Evolutionary conservation across 2,113 vertebrate species (phyloP), one percentile per base, ranked within the genome.

Genomic region (Zosterops japonicus): DNA sequence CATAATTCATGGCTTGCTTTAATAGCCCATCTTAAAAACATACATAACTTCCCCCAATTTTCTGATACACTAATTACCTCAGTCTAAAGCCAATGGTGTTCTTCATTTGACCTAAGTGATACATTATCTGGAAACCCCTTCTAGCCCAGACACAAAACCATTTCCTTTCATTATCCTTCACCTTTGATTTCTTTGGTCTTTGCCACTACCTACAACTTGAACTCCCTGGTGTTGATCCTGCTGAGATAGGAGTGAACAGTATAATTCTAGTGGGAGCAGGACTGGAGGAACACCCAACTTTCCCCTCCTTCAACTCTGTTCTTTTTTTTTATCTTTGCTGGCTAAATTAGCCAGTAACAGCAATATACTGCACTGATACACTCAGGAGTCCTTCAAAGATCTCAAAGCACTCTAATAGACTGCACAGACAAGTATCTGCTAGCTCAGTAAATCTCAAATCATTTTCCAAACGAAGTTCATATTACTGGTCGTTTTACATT

Each of bases 11-110:
- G 91, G 78, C 44, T 91, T 69, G 88, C 94, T 94, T 96, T 97
- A 96, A 97, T 93, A 97, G 90, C 77, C 75, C 75, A 87, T 92
- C 88, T 97, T 97, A 95, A 97, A 96, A 97, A 97, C 94, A 95
- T 93, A 95, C 69, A 88, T 93, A 95, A 96, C 95, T 96, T 92
- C 72, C 94, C 97, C 96, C 91, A 94, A 90, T 96, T 97, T 97
- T 97, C 96, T 93, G 96, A 97, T 78, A 64, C 94, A 83, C 96
- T 97, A 96, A 97, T 98, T 97, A 97, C 94, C 83, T 85, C 93
- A 90, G 86, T 97, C 95, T 94, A 97, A 97, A 97, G 93, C 94
- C 96, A 77, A 49, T 35, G 42, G 94, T 93, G 93, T 97, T 98
- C 96, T 94, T 12, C 19, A 71, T 94, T 95, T 89, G 96, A 96